Evolutionary conservation across 2,888 invertebrate species (phyloP), one percentile per base, ranked within the genome.

Genomic region (Pantelozetes paolii): DNA sequence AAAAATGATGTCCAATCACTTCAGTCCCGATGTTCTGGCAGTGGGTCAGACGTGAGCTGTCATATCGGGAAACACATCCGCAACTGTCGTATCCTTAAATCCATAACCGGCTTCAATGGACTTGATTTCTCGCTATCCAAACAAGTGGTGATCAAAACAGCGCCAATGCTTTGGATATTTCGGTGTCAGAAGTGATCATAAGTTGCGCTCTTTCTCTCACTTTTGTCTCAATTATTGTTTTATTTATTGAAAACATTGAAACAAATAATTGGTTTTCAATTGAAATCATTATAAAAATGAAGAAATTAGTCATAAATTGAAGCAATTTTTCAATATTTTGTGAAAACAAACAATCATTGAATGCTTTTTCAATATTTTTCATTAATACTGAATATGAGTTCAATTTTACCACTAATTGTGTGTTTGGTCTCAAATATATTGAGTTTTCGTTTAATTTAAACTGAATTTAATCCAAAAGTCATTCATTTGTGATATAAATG

Each of bases 81-180:
- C 18, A 67, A 74, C 32, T 74, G 74, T 59, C 67, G 48, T 6
- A 67, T 74, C n/a, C 11, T 74, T 0, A 74, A 74, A 50, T 69
- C 59, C 2, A 54, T 74, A 2, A 70, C 67, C 20, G 74, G 74
- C 15, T 74, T 70, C 42, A 67, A 70, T 54, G 74, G 74, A 26
- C 42, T 74, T 40, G 74, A 74, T 28, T 54, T 74, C 23, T 48
- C 69, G 20, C 74, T 67, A 5, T 67, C 74, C 26, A 70, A 70
- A 28, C 67, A 67, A 32, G 70, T 74, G 23, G 67, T 74, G 13
- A 50, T 73, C 18, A 48, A 48, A 42, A 74, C 74, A 1, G 59
- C 70, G 26, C 74, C 74, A 20, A 74, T 67, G 67, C 40, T 74
- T 18, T 74, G 74, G 74, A 74, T 74, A 74, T 74, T 74, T 15